Conservation (phyloP, 2,888 invertebrate genomes). For the Rhyacophila evoluta region DNA sequence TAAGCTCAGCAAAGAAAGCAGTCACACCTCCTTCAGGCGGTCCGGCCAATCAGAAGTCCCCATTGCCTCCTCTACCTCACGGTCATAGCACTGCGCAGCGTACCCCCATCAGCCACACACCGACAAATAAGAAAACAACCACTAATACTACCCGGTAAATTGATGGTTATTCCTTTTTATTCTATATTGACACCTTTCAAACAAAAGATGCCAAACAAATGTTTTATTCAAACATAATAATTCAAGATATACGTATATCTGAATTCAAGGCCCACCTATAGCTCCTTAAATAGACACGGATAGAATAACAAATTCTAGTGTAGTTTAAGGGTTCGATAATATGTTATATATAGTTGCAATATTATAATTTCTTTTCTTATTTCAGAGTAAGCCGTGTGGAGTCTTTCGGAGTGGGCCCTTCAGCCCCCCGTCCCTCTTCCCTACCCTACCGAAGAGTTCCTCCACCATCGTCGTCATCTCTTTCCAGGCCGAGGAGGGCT, state of each 20-base stretch:
- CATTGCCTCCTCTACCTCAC: slow-evolving; percentile 73
- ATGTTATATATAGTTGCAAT: too few species aligned
- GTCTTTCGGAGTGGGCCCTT: slow-evolving; percentile 61
- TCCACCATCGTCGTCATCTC: slow-evolving; percentile 65
- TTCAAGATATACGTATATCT: too few species aligned
- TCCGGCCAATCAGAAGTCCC: slow-evolving; percentile 42
- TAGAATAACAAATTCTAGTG: too few species aligned
- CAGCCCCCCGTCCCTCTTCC: slow-evolving; percentile 75
- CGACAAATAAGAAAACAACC: slow-evolving; percentile 45
- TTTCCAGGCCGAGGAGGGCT: slow-evolving; percentile 70
- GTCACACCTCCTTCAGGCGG: slow-evolving; percentile 57
- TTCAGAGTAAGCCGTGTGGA: slow-evolving; percentile 73
- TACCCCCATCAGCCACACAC: neutral
- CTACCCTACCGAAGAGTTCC: slow-evolving; percentile 75
- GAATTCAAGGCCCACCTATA: too few species aligned
- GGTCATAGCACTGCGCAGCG: slow-evolving; percentile 57
- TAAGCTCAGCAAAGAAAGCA: slow-evolving; percentile 57
- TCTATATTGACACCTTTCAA: too few species aligned
- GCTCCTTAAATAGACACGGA: too few species aligned
- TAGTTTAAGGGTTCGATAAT: too few species aligned
- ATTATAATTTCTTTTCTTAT: slow-evolving; percentile 1
- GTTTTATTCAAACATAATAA: too few species aligned
- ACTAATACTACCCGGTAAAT: slow-evolving; percentile 49
- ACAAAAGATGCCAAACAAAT: too few species aligned
- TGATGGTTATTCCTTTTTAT: too few species aligned